Evolutionary conservation across 1,140 invertebrate species (phyloP).

Genomic region (Sarcophaga bullata): DNA sequence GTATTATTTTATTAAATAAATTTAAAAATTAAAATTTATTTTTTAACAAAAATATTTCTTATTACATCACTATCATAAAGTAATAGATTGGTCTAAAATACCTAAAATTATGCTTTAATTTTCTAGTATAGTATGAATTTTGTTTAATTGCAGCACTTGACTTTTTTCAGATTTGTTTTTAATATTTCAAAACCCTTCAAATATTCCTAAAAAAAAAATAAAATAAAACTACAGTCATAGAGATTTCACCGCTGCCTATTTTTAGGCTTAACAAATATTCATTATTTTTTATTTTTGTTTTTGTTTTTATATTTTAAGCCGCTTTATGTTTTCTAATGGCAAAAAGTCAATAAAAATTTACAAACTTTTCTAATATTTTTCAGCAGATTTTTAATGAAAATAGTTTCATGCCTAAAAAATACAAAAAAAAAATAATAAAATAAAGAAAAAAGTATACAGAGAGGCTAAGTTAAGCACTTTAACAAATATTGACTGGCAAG

Average conservation of each 20-base stretch:
- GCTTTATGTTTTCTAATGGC: conserved; percentile 10
- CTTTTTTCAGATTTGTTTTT: no score
- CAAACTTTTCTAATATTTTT: conserved; percentile 38
- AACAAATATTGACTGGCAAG: conserved; percentile 34
- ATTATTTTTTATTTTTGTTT: neutral
- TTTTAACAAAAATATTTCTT: no score
- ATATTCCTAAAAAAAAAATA: no score
- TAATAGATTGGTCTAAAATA: no score
- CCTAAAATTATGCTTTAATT: no score
- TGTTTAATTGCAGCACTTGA: no score
- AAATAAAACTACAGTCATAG: no score
- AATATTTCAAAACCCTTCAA: no score
- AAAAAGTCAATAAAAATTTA: conserved; percentile 38
- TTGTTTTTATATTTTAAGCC: neutral
- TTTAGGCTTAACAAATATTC: conserved; percentile 10
- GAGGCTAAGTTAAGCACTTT: conserved; percentile 16
- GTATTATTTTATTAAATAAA: no score
- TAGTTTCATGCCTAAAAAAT: conserved; percentile 16
- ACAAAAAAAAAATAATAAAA: neutral
- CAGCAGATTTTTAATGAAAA: conserved; percentile 35
- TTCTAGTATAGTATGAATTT: no score
- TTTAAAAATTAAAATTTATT: no score
- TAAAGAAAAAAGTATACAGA: neutral
- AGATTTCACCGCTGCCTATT: neutral
- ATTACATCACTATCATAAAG: no score